Evolutionary conservation across 2,113 vertebrate species (phyloP), one percentile per base, ranked within the genome.

Genomic region (Canis aureus): DNA sequence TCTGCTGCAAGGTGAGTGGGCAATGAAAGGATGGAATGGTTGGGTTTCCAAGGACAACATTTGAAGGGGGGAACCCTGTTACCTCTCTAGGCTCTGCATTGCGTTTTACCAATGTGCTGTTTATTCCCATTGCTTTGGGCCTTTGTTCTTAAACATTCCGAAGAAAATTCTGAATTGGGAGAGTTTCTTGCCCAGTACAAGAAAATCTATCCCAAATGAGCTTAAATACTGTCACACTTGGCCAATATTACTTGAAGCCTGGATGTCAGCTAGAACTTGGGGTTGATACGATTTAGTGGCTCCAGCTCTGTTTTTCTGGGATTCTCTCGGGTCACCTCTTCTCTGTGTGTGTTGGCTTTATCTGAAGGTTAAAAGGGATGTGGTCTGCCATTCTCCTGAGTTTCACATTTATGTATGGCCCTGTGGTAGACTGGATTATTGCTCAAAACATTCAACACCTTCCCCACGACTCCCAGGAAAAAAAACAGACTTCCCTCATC

Each of bases 11-110:
- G 32, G 76, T 79, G 38, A 53, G 35, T 60, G 38, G 11, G n/a
- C 76, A n/a, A 84, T 73, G 78, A 71, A 51, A 22, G 13, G 20
- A 91, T 51, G 0, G 10, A 11, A 66, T 85, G 29, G 16, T 29
- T 89, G 23, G 29, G n/a, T 74, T 95, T 92, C 74, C 80, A 80
- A 94, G n/a, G 67, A 84, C 51, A 60, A 93, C 69, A 38, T 64
- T 51, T 60, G 51, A 15, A 85, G 80, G 32, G 8, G 8, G 35
- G 66, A 55, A 69, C 32, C 32, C 29, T 43, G 51, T 23, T 20
- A 3, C 87, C 7, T 87, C 62, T 67, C 12, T 32, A 57, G 64
- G 67, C 3, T 67, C 9, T 55, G 25, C 11, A 67, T 35, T 73
- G 3, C 3, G 78, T 91, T 53, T 32, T 22, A 16, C 32, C 10